phyloP scores from a whole-genome alignment of 2,888 invertebrate species.

The Pharmacophagus antenor region DNA sequence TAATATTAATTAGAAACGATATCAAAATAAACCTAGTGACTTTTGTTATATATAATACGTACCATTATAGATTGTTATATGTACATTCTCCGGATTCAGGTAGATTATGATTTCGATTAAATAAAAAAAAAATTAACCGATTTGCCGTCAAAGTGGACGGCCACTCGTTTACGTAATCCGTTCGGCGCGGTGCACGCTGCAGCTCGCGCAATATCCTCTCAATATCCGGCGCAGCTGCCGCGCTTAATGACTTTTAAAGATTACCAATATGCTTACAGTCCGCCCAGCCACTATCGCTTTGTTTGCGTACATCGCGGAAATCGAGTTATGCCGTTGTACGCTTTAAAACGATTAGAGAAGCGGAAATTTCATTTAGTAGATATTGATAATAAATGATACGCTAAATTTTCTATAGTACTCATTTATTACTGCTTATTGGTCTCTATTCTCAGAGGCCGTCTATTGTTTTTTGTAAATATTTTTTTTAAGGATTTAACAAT shows the following conservation, averaged over 20 bases:
- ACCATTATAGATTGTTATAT: not conserved
- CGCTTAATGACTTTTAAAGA: slow-evolving; percentile 20
- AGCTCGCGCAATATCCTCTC: slow-evolving; percentile 17
- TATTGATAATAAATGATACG: too few species aligned
- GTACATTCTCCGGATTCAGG: not conserved
- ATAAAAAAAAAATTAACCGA: slow-evolving; percentile 5
- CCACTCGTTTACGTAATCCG: slow-evolving; percentile 21
- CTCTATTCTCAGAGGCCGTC: too few species aligned
- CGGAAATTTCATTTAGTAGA: too few species aligned
- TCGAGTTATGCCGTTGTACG: too few species aligned
- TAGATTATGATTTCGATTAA: not conserved
- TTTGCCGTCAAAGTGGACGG: slow-evolving; percentile 2
- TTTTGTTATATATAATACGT: too few species aligned
- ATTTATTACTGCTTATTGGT: too few species aligned
- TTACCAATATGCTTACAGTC: slow-evolving; percentile 16
- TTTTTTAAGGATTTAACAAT: too few species aligned
- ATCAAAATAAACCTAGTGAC: too few species aligned
- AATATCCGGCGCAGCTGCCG: slow-evolving; percentile 30
- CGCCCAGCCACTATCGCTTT: not conserved
- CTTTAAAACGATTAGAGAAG: too few species aligned
- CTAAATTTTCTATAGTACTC: too few species aligned
- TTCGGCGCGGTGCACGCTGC: slow-evolving; percentile 17
- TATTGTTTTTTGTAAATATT: too few species aligned
- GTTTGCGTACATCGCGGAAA: slow-evolving; percentile 9
- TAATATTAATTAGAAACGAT: too few species aligned